Evolutionary conservation across 2,113 vertebrate species (phyloP).

Genomic region (Gobiocypris rarus): DNA sequence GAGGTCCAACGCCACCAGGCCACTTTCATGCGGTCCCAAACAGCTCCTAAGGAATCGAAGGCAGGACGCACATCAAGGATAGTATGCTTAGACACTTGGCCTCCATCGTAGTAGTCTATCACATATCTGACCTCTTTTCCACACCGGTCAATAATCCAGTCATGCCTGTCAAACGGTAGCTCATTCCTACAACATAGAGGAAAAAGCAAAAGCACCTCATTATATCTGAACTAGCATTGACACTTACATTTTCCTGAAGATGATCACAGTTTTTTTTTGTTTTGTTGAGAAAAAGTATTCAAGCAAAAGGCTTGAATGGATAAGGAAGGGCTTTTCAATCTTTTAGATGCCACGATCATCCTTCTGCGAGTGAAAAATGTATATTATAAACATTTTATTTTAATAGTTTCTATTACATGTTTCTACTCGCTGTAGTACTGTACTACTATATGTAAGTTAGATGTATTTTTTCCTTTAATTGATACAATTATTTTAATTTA

Average conservation of each 20-base stretch:
- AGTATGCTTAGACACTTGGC: slow-evolving; percentile 75
- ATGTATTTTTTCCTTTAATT: too few species aligned
- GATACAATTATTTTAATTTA: too few species aligned
- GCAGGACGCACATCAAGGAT: slow-evolving; percentile 86
- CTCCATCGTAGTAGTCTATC: slow-evolving; percentile 88
- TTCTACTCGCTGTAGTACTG: too few species aligned
- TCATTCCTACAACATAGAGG: slow-evolving; percentile 76
- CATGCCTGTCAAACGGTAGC: slow-evolving; percentile 86
- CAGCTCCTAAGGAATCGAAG: slow-evolving; percentile 80
- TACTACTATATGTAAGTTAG: too few species aligned
- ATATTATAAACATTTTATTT: too few species aligned
- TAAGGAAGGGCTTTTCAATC: not conserved
- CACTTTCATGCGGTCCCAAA: slow-evolving; percentile 89
- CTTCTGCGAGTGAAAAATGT: too few species aligned
- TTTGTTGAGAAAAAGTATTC: not conserved
- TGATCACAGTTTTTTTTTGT: not conserved
- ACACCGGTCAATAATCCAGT: slow-evolving; percentile 87
- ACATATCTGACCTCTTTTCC: slow-evolving; percentile 85
- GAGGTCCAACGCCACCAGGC: slow-evolving; percentile 87
- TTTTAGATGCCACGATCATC: too few species aligned
- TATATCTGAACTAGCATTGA: not conserved
- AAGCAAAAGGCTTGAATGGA: not conserved
- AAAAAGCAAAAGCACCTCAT: not conserved
- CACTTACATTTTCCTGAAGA: not conserved
- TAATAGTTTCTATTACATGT: too few species aligned